Evolutionary conservation across 2,113 vertebrate species (phyloP).

Genomic region (Eulacestoma nigropectus): DNA sequence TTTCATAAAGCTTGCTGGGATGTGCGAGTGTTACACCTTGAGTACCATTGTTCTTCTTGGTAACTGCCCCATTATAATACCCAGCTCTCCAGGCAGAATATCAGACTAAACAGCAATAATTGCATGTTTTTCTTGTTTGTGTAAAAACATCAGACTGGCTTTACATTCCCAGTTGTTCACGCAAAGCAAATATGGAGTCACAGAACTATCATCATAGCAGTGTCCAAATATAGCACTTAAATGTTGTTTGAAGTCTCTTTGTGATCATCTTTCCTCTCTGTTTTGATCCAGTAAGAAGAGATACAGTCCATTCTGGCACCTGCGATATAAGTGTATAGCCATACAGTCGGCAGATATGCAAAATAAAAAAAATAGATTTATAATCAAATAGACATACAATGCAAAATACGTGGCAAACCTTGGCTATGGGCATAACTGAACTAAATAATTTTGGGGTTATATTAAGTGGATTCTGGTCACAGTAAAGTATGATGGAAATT

Average conservation of each 20-base stretch:
- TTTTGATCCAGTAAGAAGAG: not conserved
- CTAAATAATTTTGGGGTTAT: not conserved
- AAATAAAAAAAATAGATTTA: not conserved
- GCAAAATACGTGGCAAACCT: not conserved
- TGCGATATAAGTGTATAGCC: not conserved
- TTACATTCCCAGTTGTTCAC: not conserved
- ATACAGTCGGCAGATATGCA: not conserved
- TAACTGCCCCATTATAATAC: not conserved
- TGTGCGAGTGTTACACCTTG: not conserved
- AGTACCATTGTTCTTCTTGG: fast-evolving
- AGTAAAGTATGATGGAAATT: not conserved
- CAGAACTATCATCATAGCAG: not conserved
- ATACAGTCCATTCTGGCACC: not conserved
- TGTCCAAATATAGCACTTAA: not conserved
- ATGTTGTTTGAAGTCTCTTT: not conserved
- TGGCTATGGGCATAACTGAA: not conserved
- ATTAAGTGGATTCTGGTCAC: not conserved
- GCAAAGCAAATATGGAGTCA: not conserved
- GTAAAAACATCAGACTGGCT: not conserved
- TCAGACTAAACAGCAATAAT: not conserved
- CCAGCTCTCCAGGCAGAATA: not conserved
- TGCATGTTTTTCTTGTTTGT: not conserved
- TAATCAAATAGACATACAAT: not conserved
- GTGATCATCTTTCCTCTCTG: not conserved
- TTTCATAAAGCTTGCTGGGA: not conserved